Percentiles rank a stretch among this genome's conserved stretches.
phyloP scores from a whole-genome alignment of 1,140 invertebrate genomes.

The Bombus vancouverensis region DNA sequence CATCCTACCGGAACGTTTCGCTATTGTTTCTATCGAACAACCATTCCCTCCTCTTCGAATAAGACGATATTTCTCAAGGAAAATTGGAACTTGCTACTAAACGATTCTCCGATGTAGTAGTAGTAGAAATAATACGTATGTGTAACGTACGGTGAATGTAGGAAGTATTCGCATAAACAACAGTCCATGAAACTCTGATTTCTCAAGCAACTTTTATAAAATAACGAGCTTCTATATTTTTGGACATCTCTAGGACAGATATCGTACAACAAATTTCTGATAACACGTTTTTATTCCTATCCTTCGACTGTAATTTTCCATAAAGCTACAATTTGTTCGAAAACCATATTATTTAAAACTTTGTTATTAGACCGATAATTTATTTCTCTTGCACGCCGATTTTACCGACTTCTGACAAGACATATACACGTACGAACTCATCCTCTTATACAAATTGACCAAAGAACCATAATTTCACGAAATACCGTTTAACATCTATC shows the following conservation, averaged over 20 bases:
- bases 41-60: too few species aligned
- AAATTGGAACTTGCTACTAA: neutral
- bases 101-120: neutral
- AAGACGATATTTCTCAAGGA: neutral
- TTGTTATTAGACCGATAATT: too few species aligned
- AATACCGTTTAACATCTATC: neutral
- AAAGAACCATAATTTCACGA: neutral
- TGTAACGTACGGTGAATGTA: neutral
- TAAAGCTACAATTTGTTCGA: neutral
- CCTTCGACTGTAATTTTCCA: neutral
- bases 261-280: too few species aligned
- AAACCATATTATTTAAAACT: too few species aligned
- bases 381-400: too few species aligned
- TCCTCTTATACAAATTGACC: neutral
- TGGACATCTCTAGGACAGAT: too few species aligned
- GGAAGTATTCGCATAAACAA: neutral
- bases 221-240: too few species aligned
- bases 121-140: neutral
- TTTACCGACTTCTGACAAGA: too few species aligned
- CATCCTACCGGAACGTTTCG: neutral
- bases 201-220: neutral
- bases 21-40: neutral
- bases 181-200: neutral
- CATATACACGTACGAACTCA: neutral
- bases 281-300: neutral